phyloP scores from a whole-genome alignment of 2,797 vertebrate genomes.

The Hirundo rustica region DNA sequence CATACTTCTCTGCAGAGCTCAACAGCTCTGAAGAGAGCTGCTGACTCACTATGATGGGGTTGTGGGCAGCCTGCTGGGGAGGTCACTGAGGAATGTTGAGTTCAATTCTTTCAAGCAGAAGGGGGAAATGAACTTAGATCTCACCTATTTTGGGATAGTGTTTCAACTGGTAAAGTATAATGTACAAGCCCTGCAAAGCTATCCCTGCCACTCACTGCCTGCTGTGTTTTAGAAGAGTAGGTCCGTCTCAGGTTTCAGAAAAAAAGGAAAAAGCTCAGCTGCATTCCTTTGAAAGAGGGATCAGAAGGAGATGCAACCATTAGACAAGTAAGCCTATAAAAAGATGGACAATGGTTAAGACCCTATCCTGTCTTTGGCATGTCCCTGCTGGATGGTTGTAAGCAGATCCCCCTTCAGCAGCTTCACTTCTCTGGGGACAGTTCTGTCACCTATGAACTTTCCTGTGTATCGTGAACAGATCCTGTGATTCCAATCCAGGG shows the following conservation, averaged over 20 bases:
- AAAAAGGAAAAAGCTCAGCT: background rate
- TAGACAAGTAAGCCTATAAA: background rate
- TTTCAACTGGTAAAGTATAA: background rate
- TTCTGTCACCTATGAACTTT: background rate
- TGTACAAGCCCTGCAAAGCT: background rate
- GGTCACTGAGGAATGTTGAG: background rate
- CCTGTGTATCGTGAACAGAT: background rate
- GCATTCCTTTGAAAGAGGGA: background rate
- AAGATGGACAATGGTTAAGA: background rate
- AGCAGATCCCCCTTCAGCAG: background rate
- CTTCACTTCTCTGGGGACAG: background rate
- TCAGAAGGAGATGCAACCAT: background rate
- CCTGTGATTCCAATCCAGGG: background rate
- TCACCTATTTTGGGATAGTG: background rate
- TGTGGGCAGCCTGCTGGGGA: background rate
- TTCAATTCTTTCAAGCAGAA: background rate
- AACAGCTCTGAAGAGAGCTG: background rate
- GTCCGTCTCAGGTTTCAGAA: background rate
- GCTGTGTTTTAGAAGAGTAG: slow-evolving; percentile 18
- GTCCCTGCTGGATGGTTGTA: background rate
- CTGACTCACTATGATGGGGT: background rate
- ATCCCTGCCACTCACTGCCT: background rate
- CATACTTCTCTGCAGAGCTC: background rate
- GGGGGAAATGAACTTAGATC: background rate
- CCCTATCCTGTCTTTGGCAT: background rate